Conservation (phyloP, 2,113 vertebrate species). For the Cheirogaleus medius region DNA sequence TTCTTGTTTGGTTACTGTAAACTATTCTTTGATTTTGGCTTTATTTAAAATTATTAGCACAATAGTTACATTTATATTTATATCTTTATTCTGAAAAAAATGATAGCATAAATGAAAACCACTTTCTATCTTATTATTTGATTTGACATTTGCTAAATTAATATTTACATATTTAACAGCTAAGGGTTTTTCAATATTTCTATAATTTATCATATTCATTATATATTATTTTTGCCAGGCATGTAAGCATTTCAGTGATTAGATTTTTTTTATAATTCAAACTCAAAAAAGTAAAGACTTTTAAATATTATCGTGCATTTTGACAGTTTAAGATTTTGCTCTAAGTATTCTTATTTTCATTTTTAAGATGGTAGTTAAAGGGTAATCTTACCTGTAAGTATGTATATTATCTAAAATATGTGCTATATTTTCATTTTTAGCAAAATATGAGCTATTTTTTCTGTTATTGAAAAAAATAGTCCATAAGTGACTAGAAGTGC, state of each 20-base stretch:
- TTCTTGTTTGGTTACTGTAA: conserved; percentile 82
- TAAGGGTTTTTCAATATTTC: conserved; percentile 41
- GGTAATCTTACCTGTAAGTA: background rate
- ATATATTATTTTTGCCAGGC: background rate
- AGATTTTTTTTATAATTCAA: background rate
- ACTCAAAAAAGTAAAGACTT: background rate
- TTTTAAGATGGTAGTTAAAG: background rate
- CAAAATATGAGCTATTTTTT: background rate
- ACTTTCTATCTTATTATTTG: conserved; percentile 56
- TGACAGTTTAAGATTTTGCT: background rate
- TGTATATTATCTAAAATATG: background rate
- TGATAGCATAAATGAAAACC: conserved; percentile 18
- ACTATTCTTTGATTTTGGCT: conserved; percentile 80
- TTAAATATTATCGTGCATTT: background rate
- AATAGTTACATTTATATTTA: conserved; percentile 76
- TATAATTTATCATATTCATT: conserved; percentile 33
- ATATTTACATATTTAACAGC: background rate
- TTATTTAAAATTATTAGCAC: conserved; percentile 82
- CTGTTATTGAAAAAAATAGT: background rate
- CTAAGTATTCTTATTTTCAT: background rate
- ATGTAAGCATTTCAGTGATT: background rate
- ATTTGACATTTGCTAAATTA: conserved; percentile 62
- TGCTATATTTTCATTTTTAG: background rate
- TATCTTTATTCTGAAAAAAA: conserved; percentile 20
- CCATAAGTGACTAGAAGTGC: background rate